Evolutionary conservation across 2,888 invertebrate species (phyloP), one percentile per base, ranked within the genome.

Genomic region (Gnatocerus cornutus): DNA sequence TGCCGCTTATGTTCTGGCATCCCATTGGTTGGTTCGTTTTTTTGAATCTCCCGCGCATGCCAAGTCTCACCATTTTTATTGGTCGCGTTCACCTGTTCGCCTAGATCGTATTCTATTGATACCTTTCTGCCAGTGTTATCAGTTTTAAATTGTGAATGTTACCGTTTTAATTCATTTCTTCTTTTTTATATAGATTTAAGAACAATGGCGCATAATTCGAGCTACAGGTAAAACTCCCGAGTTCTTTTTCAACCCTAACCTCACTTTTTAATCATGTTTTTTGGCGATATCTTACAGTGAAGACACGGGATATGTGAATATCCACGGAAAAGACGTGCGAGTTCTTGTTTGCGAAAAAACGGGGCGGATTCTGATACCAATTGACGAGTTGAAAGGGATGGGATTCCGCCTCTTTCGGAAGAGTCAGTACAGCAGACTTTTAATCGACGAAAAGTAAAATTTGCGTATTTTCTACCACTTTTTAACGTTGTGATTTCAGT

Each of bases 251-350:
- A 4, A 3, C 21, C 21, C 21, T 21, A 21, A 21, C 21, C 21
- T 4, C 4, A 21, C 21, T 21, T 21, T 21, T 30, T 30, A n/a
- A 10, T 37, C 37, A 10, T 12, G 33, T 12, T 1, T 55, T 46
- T 61, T 61, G 6, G 5, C 4, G n/a, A 14, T 48, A 27, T 12
- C 3, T 53, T 64, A 6, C 14, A 61, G 68, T 12, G 39, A 43
- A 33, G 58, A 55, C 27, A 21, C 39, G 5, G 55, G 59, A 8
- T 70, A 70, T 62, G 69, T 70, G 1, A 59, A 70, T 30, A 62
- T 70, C 16, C 48, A 70, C 37, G 69, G 69, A 1, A 27, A 43
- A 6, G 41, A 53, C 8, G 30, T 70, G 7, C 33, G 16, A 16
- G 69, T 61, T 7, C 2, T 41, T 12, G 12, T 55, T 1, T 59